Base-by-base conservation (phyloP, 2,797 vertebrate genomes). In the Phoeniculus purpureus region DNA sequence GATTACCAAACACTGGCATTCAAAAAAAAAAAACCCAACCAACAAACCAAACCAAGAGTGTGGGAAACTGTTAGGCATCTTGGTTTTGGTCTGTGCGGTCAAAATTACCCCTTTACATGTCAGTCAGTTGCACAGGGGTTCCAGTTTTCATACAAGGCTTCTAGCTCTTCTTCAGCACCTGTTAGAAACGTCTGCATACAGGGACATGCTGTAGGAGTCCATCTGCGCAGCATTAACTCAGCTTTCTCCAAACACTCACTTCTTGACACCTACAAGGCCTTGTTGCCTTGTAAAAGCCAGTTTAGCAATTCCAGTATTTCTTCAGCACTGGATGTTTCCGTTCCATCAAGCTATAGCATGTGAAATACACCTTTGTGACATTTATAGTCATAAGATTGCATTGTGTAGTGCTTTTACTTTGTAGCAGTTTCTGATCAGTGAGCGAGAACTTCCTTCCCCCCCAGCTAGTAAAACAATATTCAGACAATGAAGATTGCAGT, bases 341-440 rank as follows among this genome's bases (percentile, higher is more conserved):
- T 77, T 74, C 56, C 26, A 72, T 91, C 51, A 60, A 43, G 25
- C 55, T 47, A 6, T 25, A 87, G 55, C 2, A 2, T 48, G 6
- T 80, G 64, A 88, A 85, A 81, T 90, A 90, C 32, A 55, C 66
- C 65, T 85, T 56, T 72, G 75, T 91, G 90, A 82, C 75, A 50
- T 91, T 82, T 88, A 66, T 29, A 74, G 71, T 67, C 51, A 19
- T n/a, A 88, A 80, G 76, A 90, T 90, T 37, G 17, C 50, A 10
- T 85, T 71, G 67, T 80, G n/a, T 76, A 62, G 55, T 55, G 67
- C 72, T 82, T 94, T 86, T 84, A 66, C 86, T 95, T 95, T 85
- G 60, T 84, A 77, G 71, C 67, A 61, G 54, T 91, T 89, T 71
- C 71, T 93, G 64, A 72, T 89, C 56, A 76, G 27, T 70, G 40